Evolutionary conservation across 1,140 invertebrate genomes (phyloP).

Genomic region (Oryzaephilus surinamensis): DNA sequence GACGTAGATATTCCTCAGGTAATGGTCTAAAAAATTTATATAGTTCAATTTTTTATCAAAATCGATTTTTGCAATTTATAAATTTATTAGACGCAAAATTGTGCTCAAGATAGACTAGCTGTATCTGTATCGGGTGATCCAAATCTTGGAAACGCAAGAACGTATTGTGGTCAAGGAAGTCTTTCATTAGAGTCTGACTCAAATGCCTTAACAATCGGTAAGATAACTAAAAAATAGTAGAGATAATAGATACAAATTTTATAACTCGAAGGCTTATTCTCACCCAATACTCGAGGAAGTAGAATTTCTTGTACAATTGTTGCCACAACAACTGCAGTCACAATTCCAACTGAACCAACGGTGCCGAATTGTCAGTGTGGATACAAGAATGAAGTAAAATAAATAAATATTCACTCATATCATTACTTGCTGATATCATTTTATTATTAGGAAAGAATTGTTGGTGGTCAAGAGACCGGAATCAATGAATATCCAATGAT

Average conservation of each 20-base stretch:
- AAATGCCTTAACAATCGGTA: too few species aligned
- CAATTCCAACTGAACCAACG: conserved; percentile 24
- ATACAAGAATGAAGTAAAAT: conserved; percentile 42
- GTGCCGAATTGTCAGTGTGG: conserved; percentile 41
- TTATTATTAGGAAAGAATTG: conserved; percentile 44
- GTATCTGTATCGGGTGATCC: conserved; percentile 40
- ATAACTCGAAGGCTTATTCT: conserved; percentile 35
- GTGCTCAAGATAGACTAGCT: conserved; percentile 38
- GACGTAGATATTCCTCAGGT: conserved; percentile 40
- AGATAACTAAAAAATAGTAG: too few species aligned
- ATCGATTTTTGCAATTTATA: neutral
- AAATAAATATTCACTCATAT: neutral
- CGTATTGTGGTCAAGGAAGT: conserved; percentile 40
- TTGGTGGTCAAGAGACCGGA: conserved; percentile 46
- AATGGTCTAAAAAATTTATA: too few species aligned
- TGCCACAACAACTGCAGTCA: too few species aligned
- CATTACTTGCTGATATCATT: conserved; percentile 6
- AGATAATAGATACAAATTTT: too few species aligned
- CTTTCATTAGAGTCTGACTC: neutral
- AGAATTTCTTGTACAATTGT: conserved; percentile 40
- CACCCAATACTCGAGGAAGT: conserved; percentile 34
- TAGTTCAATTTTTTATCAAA: conserved; percentile 9
- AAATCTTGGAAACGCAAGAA: conserved; percentile 33
- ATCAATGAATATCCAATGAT: conserved; percentile 57
- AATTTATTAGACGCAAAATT: conserved; percentile 17